Base-by-base conservation (phyloP, 35 echinoderm and acorn worm species). In the Ptychodera flava region DNA sequence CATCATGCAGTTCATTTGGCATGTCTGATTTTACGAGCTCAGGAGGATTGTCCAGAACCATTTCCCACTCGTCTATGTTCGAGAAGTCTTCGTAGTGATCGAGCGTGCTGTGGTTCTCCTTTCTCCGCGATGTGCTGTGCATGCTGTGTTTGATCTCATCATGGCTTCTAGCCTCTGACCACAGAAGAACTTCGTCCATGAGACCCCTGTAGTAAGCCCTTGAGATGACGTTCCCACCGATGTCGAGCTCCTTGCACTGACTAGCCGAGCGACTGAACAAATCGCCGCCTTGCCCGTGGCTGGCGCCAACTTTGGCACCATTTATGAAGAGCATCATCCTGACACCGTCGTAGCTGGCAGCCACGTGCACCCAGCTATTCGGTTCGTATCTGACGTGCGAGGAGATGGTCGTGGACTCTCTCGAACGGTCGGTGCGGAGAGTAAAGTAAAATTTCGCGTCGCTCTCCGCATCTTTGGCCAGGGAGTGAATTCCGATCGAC, bases 361-460 rank as follows among this genome's bases (percentile, higher is more conserved):
- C 88, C 16, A 99, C n/a, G 82, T 99, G 93, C 1, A 88, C 79
- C 96, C 96, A 99, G 22, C 82, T 79, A 78, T 94, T 89, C 1
- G n/a, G 83, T 79, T 89, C 36, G 79, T 94, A 99, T 0, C 78
- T 78, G 30, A 77, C 64, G 12, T 89, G 85, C 0, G 90, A 78
- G 27, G 35, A 38, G 36, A 93, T 81, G 0, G 83, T 33, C 0
- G 89, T 88, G 0, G 83, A 27, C 79, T 87, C 33, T 29, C 33
- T 82, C 0, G 96, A 94, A 31, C 96, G 87, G 75, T 97, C 95
- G 0, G 92, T 97, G 31, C 83, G 84, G 32, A 94, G 79, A 31
- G 80, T 83, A 79, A 92, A 94, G 36, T 85, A 91, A 33, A 90
- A 89, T 28, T 86, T 37, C 6, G 90, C 90, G 78, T 94, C 88